Evolutionary conservation across 2,113 vertebrate genomes (phyloP).

Genomic region (Scytalopus superciliaris): DNA sequence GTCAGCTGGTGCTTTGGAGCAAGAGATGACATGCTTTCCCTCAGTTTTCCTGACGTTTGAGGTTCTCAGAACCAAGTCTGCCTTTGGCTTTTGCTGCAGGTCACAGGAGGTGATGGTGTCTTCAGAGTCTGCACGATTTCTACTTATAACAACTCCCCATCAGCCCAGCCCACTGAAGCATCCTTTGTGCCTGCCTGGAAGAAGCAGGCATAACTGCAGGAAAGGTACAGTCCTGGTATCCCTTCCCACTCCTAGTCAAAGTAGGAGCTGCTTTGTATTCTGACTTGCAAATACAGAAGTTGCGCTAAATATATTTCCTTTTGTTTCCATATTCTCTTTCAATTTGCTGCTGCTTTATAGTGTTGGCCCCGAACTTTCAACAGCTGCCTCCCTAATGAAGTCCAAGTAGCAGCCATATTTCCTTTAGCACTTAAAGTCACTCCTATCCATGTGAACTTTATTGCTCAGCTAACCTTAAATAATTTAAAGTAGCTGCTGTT

Average conservation of each 20-base stretch:
- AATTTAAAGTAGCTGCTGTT: background rate
- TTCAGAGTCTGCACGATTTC: fast-evolving
- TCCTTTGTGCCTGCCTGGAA: background rate
- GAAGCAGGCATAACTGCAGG: background rate
- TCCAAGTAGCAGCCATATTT: background rate
- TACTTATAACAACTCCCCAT: background rate
- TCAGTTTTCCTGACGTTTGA: background rate
- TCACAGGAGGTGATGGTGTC: background rate
- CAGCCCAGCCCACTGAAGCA: background rate
- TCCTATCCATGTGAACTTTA: background rate
- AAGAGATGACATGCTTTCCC: fast-evolving
- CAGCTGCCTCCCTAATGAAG: background rate
- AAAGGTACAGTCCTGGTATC: background rate
- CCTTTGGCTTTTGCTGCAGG: background rate
- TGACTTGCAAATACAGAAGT: background rate
- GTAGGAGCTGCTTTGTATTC: background rate
- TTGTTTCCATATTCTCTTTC: background rate
- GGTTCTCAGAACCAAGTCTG: background rate
- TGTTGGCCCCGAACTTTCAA: background rate
- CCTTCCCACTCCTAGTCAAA: background rate
- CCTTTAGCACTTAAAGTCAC: background rate
- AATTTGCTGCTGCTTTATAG: background rate
- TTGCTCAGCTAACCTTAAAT: background rate
- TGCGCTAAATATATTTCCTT: background rate
- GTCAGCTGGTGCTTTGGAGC: background rate